phyloP scores from a whole-genome alignment of 1,140 invertebrate genomes.

The Diabrotica undecimpunctata region DNA sequence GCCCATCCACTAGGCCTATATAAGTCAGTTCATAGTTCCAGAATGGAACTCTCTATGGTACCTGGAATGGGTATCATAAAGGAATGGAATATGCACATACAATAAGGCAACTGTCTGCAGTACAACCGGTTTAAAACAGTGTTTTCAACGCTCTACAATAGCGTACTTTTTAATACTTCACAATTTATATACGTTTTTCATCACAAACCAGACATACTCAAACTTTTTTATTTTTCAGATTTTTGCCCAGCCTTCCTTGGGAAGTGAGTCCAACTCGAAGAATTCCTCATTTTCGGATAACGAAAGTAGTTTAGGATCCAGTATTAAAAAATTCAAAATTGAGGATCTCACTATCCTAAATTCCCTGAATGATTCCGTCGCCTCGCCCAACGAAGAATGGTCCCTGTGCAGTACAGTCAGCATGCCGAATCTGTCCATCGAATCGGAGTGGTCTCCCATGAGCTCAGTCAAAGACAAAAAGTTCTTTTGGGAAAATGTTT shows the following conservation, averaged over 20 bases:
- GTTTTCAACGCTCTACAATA: too few species aligned
- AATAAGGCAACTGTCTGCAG: too few species aligned
- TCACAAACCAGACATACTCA: too few species aligned
- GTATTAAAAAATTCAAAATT: not conserved
- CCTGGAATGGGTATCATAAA: too few species aligned
- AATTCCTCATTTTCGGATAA: conserved; percentile 25
- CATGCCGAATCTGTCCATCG: conserved; percentile 22
- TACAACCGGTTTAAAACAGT: too few species aligned
- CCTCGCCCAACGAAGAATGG: not conserved
- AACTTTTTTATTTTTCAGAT: conserved; percentile 1
- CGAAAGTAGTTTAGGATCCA: conserved; percentile 22
- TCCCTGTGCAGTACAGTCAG: conserved; percentile 13
- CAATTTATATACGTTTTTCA: too few species aligned
- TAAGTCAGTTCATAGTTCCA: too few species aligned
- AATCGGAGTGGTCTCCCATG: not conserved
- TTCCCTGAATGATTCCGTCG: conserved; percentile 14
- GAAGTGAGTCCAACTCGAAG: conserved; percentile 9
- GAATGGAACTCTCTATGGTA: too few species aligned
- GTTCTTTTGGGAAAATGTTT: conserved; percentile 27
- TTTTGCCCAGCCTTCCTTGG: conserved; percentile 9
- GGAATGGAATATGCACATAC: too few species aligned
- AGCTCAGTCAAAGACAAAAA: conserved; percentile 10
- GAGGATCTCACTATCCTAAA: conserved; percentile 15
- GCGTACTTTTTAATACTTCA: too few species aligned
- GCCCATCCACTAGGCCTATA: too few species aligned